Evolutionary conservation across 2,797 vertebrate species (phyloP), one percentile per base, ranked within the genome.

Genomic region (Podarcis siculus): DNA sequence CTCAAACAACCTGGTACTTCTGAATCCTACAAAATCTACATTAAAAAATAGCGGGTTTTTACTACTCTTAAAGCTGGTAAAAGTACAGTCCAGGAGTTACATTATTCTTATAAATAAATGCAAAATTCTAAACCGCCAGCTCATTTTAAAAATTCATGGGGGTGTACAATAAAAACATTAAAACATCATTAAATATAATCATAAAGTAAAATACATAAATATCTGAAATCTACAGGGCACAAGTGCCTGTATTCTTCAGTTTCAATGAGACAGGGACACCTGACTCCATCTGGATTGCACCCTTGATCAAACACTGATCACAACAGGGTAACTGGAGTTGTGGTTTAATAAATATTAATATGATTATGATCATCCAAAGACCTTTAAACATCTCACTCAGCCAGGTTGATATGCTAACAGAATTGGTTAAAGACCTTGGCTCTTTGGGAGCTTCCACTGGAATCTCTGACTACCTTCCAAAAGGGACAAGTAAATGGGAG

Each of bases 401-500:
- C 21, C 37, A 79, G 15, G 1, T 8, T 84, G 49, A 58, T 64
- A 88, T 79, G 55, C 35, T 72, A 84, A 80, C 82, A 37, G 87
- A n/a, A 10, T 83, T 66, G 67, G 66, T 92, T 37, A 78, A 9
- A 5, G 49, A 83, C 61, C 79, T 94, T 58, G 9, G 76, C 84
- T 89, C 81, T 92, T 89, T 86, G 0, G 0, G 72, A 87, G 35
- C 45, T 83, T 49, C 61, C 58, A 30, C n/a, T 37, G 1, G 1
- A 3, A 12, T 58, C 35, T 77, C 71, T 2, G 5, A 49, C 80
- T 90, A 91, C n/a, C 15, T 49, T 49, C 7, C 0, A 90, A 91
- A 93, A 84, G 6, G 30, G n/a, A 67, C 39, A 92, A 23, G 23
- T 90, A 73, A 86, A 55, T 76, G 23, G 82, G 73, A 85, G 73